These are phyloP conservation scores for Abscondita cerata DNA, from an alignment of 2,888 invertebrate species.

Conservation along the genomic window DNA sequence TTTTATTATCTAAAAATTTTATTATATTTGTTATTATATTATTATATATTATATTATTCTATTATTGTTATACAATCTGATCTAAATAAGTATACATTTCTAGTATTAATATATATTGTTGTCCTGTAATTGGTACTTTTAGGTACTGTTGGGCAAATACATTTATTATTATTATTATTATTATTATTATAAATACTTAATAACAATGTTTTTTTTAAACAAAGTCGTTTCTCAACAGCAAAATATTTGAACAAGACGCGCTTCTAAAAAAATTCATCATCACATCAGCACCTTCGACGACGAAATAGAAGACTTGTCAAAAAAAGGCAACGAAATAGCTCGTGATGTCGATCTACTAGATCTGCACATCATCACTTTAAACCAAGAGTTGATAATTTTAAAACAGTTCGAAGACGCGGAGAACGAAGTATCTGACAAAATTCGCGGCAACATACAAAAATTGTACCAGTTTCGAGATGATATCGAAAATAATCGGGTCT, in stretches of 20 bases:
- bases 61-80: too few relatives aligned
- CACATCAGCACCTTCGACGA: constrained; percentile 72
- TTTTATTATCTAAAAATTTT: too few relatives aligned
- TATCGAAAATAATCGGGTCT: constrained; percentile 60
- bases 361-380: constrained; percentile 69
- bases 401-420: constrained; percentile 77
- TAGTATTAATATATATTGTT: too few relatives aligned
- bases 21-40: too few relatives aligned
- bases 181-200: too few relatives aligned
- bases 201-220: too few relatives aligned
- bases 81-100: too few relatives aligned
- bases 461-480: constrained; percentile 63
- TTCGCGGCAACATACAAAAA: constrained; percentile 46
- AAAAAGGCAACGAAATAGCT: constrained; percentile 66
- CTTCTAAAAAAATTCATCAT: constrained; percentile 66
- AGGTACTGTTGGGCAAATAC: too few relatives aligned
- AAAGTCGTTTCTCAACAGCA: constrained; percentile 48
- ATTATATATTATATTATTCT: too few relatives aligned
- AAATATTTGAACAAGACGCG: constrained; percentile 71
- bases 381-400: constrained; percentile 77
- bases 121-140: too few relatives aligned
- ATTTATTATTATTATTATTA: constrained; percentile 2
- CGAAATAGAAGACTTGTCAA: constrained; percentile 63
- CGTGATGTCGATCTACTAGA: constrained; percentile 67
- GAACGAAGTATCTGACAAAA: constrained; percentile 63